A percentile compares a stretch with the other conserved stretches of the same genome.
phyloP scores from a whole-genome alignment of 2,113 vertebrate species.

The Willisornis vidua region DNA sequence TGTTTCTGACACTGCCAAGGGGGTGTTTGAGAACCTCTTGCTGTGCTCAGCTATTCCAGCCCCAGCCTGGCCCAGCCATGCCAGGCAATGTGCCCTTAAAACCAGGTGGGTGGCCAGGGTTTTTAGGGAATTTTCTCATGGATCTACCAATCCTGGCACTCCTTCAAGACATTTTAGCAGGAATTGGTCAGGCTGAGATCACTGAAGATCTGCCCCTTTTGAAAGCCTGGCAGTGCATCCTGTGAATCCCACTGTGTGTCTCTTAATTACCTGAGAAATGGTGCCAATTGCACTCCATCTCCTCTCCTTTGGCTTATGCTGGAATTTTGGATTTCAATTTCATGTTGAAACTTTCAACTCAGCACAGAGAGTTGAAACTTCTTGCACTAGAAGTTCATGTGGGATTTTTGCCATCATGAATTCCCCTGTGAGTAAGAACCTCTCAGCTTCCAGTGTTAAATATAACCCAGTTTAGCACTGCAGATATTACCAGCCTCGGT shows the following conservation, averaged over 20 bases:
- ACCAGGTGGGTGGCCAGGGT: not conserved
- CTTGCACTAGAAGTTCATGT: not conserved
- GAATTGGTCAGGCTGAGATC: not conserved
- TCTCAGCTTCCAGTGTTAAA: not conserved
- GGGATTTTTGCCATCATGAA: not conserved
- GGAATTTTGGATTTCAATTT: not conserved
- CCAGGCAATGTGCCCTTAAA: not conserved
- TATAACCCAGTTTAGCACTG: not conserved
- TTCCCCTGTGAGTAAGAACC: not conserved
- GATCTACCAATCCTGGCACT: not conserved
- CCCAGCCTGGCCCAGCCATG: not conserved
- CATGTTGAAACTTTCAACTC: not conserved
- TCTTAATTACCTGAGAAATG: not conserved
- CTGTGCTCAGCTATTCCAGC: not conserved
- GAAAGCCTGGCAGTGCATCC: not conserved
- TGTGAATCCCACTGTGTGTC: not conserved
- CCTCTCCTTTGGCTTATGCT: not conserved
- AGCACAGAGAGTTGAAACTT: rapidly evolving
- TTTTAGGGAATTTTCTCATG: not conserved
- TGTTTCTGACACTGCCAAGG: not conserved
- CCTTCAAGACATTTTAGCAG: not conserved
- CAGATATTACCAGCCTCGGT: not conserved
- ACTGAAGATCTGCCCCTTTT: not conserved
- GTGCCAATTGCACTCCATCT: not conserved
- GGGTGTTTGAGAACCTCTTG: not conserved